Evolutionary conservation across 2,113 vertebrate species (phyloP), one percentile per base, ranked within the genome.

Genomic region (Uria lomvia): DNA sequence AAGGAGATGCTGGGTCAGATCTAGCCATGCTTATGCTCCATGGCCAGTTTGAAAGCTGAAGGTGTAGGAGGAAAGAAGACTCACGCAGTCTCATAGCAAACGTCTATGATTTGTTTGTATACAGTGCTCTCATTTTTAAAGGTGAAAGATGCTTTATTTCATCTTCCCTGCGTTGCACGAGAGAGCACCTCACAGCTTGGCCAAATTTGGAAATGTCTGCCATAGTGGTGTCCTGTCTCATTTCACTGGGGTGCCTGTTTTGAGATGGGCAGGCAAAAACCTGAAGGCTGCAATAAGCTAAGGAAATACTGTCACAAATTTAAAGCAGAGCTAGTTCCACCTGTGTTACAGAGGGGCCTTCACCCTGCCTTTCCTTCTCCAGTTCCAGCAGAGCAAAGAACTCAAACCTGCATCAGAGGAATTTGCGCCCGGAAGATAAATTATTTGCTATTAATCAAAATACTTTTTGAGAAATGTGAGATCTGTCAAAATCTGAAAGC

Each of bases 161-260:
- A n/a, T 73, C 45, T 60, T 87, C 9, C 3, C 12, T 65, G 0
- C 1, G 1, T 38, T 86, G n/a, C 6, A 1, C 68, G 83, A 74
- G 50, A 90, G 58, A 82, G 27, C 30, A 34, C 18, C 53, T 82
- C 62, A 43, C 53, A 53, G 40, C 50, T 74, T 88, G 55, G 50
- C 45, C 67, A 50, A 20, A 17, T n/a, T 63, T 80, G 32, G 17
- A 50, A 16, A 43, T 19, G 17, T 58, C 42, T 91, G 27, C 32
- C 13, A 0, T 60, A 4, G n/a, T 22, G 36, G 38, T 65, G 47
- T 58, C 38, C 47, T 63, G 5, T 71, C 68, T 71, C 29, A 11
- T 71, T 93, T 87, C 47, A 43, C 5, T 75, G 60, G 15, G 66
- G 15, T 85, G 17, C 12, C 21, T 40, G 1, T 83, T 92, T 80